Conservation (phyloP, 2,113 vertebrate genomes). For the Nipponia nippon region DNA sequence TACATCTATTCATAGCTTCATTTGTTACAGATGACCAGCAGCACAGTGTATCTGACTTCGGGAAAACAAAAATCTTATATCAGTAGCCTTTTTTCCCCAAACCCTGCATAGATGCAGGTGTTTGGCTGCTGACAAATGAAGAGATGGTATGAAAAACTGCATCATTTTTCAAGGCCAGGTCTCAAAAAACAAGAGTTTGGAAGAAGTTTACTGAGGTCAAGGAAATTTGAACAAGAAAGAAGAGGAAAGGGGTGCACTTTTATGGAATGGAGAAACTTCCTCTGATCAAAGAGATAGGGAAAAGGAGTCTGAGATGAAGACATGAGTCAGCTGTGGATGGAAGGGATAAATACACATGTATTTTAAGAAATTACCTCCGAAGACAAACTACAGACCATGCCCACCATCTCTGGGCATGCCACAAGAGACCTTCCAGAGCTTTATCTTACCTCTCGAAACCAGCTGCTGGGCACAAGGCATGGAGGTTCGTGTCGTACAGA, state of each 20-base stretch:
- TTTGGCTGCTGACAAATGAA: background rate
- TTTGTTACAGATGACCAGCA: background rate
- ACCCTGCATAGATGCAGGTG: background rate
- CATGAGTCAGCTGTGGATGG: background rate
- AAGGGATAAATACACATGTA: background rate
- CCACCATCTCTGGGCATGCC: background rate
- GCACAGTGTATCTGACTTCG: background rate
- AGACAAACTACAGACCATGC: background rate
- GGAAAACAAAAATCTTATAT: background rate
- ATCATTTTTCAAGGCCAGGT: background rate
- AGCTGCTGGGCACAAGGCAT: conserved; percentile 87
- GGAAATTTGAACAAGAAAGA: background rate
- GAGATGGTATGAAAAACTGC: background rate
- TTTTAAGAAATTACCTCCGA: background rate
- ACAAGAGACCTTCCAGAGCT: background rate
- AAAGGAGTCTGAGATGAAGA: background rate
- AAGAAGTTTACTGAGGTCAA: background rate
- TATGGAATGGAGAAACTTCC: background rate
- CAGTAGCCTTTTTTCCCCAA: background rate
- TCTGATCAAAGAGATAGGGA: background rate
- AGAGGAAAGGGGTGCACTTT: background rate
- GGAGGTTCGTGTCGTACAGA: conserved; percentile 83
- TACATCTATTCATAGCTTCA: background rate
- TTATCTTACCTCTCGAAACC: conserved; percentile 83
- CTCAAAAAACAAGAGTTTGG: background rate